Percentiles rank a stretch among this genome's conserved stretches.
phyloP scores from a whole-genome alignment of 2,888 invertebrate genomes.

The Trichogramma evanescens region DNA sequence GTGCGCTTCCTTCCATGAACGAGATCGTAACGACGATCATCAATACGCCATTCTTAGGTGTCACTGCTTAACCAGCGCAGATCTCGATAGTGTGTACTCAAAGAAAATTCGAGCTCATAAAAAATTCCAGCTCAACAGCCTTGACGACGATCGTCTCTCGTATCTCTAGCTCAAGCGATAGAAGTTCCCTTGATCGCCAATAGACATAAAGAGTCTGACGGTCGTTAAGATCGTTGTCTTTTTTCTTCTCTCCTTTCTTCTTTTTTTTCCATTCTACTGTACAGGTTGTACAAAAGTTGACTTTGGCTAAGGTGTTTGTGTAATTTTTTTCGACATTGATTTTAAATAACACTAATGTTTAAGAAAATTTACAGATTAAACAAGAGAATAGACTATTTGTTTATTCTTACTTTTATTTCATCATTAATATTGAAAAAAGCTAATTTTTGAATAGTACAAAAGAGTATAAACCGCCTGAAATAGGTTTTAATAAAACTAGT shows the following conservation, averaged over 20 bases:
- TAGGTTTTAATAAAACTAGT: too few species aligned
- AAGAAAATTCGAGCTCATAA: conserved; percentile 24
- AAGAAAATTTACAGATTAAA: too few species aligned
- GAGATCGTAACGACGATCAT: conserved; percentile 4
- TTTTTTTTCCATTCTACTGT: background rate
- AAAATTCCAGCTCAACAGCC: conserved; percentile 14
- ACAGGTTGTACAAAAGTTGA: too few species aligned
- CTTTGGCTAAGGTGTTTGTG: too few species aligned
- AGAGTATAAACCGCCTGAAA: too few species aligned
- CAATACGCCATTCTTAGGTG: conserved; percentile 15
- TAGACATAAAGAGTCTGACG: conserved; percentile 23
- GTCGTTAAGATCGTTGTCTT: conserved; percentile 40
- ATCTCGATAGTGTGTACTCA: background rate
- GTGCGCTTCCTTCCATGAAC: background rate
- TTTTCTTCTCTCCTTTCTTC: background rate
- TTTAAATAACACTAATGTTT: too few species aligned
- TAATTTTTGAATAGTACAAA: too few species aligned
- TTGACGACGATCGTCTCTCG: conserved; percentile 7
- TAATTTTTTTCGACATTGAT: too few species aligned
- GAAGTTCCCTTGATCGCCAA: conserved; percentile 29
- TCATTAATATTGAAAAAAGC: too few species aligned
- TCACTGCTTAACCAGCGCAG: background rate
- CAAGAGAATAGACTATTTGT: too few species aligned
- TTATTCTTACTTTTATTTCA: too few species aligned
- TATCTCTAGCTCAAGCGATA: conserved; percentile 7